Conservation (phyloP, 53 echinoderm and acorn worm genomes). For the Henricia sp. region DNA sequence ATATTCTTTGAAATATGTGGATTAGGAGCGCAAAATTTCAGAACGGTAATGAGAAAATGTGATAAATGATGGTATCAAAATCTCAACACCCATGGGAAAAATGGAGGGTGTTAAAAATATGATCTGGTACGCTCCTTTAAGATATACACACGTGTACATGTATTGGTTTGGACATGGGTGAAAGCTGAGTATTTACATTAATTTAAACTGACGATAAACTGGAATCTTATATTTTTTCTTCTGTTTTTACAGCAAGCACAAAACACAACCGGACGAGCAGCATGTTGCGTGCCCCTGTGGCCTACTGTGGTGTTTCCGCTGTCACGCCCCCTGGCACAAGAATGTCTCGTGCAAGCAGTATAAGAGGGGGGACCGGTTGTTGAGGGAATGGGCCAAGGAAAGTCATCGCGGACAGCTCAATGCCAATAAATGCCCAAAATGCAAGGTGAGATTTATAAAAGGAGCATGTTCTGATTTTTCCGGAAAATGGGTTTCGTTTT, state of each 20-base stretch:
- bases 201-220: not conserved
- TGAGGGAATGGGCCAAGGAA: slow-evolving; percentile 67
- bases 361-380: slow-evolving; percentile 55
- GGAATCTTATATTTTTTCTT: not conserved
- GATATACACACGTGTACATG: too few species aligned
- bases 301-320: slow-evolving; percentile 74
- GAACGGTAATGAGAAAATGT: too few species aligned
- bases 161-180: too few species aligned
- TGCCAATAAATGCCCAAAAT: slow-evolving; percentile 70
- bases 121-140: too few species aligned
- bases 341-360: slow-evolving; percentile 61
- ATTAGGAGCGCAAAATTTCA: too few species aligned
- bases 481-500: too few species aligned
- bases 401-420: slow-evolving; percentile 50
- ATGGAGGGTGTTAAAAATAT: too few species aligned
- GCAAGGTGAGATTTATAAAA: slow-evolving; percentile 34
- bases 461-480: not conserved
- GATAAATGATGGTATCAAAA: too few species aligned
- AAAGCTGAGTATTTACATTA: too few species aligned
- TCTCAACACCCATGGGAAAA: too few species aligned
- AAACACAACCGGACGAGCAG: slow-evolving; percentile 11
- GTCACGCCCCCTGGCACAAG: slow-evolving; percentile 75
- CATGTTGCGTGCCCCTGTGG: slow-evolving; percentile 51
- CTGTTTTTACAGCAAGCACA: slow-evolving; percentile 20
- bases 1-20: too few species aligned